A percentile compares a stretch with the other conserved stretches of the same genome.
These are phyloP conservation scores for Caracal caracal DNA, from an alignment of 2,113 vertebrate genomes.

Conservation along the genomic window DNA sequence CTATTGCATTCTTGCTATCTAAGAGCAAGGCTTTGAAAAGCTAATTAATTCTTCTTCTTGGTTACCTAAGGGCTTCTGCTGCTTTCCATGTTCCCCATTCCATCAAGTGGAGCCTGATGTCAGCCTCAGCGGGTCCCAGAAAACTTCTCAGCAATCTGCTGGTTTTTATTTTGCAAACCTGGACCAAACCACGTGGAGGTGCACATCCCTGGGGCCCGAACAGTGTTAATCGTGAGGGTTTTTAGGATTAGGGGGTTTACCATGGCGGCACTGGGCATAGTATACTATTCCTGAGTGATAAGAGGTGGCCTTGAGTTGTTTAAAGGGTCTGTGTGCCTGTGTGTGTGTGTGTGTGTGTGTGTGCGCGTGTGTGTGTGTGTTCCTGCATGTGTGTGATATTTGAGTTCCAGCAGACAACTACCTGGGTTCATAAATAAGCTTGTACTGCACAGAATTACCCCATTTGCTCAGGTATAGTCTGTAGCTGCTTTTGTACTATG, in stretches of 20 bases:
- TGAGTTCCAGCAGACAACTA: not conserved
- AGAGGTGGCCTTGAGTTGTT: not conserved
- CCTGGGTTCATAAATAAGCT: not conserved
- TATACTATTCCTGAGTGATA: not conserved
- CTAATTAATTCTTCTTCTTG: constrained; percentile 43
- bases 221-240: not conserved
- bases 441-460: not conserved
- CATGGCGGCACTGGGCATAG: not conserved
- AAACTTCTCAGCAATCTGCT: not conserved
- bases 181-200: not conserved
- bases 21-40: constrained; percentile 47
- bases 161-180: not conserved
- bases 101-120: not conserved
- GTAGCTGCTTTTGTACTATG: not conserved
- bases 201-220: not conserved
- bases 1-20: constrained; percentile 4
- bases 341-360: not conserved
- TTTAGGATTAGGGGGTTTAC: not conserved
- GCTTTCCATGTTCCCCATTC: not conserved
- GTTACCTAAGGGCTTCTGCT: not conserved
- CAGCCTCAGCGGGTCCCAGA: not conserved
- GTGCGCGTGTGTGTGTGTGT: not conserved
- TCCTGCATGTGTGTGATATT: not conserved
- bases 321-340: not conserved
- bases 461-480: not conserved